These are phyloP conservation scores for Amblyjoppa proteus DNA, from an alignment of 2,888 invertebrate genomes.

Conservation along the genomic window DNA sequence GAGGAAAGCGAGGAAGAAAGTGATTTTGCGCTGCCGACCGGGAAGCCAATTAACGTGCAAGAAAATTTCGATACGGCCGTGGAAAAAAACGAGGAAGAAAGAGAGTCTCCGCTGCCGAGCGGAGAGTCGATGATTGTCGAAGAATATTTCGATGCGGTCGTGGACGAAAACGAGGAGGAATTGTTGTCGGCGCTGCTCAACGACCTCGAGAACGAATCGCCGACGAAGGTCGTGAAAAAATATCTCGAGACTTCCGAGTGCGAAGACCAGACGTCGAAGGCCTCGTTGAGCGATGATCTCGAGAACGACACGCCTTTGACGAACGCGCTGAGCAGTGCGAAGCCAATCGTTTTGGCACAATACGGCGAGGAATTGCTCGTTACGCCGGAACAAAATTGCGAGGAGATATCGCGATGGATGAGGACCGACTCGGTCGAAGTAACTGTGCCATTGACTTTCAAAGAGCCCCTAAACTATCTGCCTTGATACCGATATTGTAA, in stretches of 20 bases:
- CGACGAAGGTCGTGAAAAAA: background rate
- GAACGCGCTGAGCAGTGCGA: background rate
- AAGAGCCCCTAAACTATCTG: background rate
- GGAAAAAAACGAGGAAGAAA: conserved; percentile 18
- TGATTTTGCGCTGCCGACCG: background rate
- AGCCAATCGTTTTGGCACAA: background rate
- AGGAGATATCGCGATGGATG: background rate
- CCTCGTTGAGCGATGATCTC: background rate
- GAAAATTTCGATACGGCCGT: background rate
- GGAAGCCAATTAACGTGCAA: background rate
- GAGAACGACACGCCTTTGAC: background rate
- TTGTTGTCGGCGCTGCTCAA: background rate
- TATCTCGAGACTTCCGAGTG: background rate
- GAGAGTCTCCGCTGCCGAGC: background rate
- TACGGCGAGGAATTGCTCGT: background rate
- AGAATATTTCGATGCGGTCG: background rate
- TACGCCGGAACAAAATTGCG: background rate
- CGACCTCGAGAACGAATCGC: background rate
- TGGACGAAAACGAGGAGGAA: background rate
- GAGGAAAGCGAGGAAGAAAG: background rate
- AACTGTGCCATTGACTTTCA: background rate
- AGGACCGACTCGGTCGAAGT: background rate
- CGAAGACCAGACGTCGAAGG: background rate
- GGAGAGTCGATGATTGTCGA: background rate
- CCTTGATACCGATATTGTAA: background rate